Evolutionary conservation across 2,888 invertebrate genomes (phyloP).

Genomic region (Caenorhabditis panamensis): DNA sequence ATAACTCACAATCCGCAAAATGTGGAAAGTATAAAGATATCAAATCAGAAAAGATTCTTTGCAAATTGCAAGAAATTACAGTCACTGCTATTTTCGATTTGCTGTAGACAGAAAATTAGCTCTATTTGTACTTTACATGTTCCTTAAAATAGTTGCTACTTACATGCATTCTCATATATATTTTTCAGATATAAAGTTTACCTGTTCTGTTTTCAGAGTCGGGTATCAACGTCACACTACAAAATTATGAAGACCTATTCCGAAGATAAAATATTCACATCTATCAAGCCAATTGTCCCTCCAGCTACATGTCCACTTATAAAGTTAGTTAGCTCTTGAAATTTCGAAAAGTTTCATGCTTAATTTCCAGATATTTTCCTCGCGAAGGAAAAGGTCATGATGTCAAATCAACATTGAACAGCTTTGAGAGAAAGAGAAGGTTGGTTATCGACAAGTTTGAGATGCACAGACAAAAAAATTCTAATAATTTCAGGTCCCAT

Average conservation of each 20-base stretch:
- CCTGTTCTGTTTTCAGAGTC: slow-evolving; percentile 38
- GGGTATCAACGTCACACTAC: slow-evolving; percentile 33
- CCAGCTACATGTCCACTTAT: slow-evolving; percentile 30
- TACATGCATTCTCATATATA: too few relatives aligned
- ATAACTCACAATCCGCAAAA: neutral
- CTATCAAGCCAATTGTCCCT: slow-evolving; percentile 20
- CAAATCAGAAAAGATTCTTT: neutral
- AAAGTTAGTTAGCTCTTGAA: slow-evolving; percentile 14
- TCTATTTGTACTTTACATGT: too few relatives aligned
- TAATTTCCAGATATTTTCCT: slow-evolving; percentile 48
- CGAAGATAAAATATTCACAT: slow-evolving; percentile 57
- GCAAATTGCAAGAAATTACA: too few relatives aligned
- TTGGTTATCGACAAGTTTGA: too few relatives aligned
- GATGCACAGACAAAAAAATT: too few relatives aligned
- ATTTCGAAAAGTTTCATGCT: neutral
- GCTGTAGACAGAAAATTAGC: too few relatives aligned
- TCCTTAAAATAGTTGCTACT: too few relatives aligned
- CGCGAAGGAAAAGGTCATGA: slow-evolving; percentile 55
- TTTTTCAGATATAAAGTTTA: too few relatives aligned
- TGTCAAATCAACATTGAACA: slow-evolving; percentile 49
- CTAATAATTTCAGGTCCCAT: slow-evolving; percentile 61
- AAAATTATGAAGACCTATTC: slow-evolving; percentile 17
- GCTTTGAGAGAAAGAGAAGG: slow-evolving; percentile 64
- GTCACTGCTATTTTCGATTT: neutral
- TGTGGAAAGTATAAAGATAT: neutral